Conservation (phyloP, 2,797 vertebrate species). For the Sebastes steindachneri region DNA sequence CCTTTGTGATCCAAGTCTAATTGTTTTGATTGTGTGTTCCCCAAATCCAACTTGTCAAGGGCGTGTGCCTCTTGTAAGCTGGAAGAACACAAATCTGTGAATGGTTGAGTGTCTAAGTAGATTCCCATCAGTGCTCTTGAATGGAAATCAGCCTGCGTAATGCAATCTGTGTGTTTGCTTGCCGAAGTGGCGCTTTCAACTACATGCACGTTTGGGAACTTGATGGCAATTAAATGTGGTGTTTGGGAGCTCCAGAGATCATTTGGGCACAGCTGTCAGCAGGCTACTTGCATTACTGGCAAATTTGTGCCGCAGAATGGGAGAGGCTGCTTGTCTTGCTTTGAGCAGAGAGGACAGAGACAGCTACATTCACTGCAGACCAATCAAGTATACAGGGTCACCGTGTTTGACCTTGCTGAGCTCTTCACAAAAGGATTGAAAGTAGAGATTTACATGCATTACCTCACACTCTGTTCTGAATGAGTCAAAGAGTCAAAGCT, state of each 20-base stretch:
- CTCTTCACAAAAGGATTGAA: not conserved
- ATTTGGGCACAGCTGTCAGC: conserved; percentile 49
- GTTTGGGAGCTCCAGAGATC: conserved; percentile 34
- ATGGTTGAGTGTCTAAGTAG: not conserved
- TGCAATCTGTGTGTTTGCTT: conserved; percentile 20
- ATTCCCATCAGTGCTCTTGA: conserved; percentile 29
- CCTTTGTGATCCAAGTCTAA: conserved; percentile 16
- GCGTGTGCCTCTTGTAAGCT: not conserved
- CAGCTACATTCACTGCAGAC: not conserved
- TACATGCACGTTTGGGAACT: not conserved
- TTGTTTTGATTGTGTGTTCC: not conserved
- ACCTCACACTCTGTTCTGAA: not conserved
- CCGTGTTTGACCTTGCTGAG: not conserved
- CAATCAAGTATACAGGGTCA: not conserved
- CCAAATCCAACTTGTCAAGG: not conserved
- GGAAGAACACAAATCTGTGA: not conserved
- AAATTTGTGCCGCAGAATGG: not conserved
- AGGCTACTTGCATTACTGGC: conserved; percentile 11
- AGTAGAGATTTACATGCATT: not conserved
- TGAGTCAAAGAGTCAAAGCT: not conserved
- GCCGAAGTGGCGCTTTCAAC: conserved; percentile 35
- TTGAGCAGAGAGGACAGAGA: not conserved
- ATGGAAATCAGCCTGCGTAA: conserved; percentile 30
- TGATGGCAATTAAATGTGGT: conserved; percentile 37
- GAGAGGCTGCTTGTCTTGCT: not conserved